A percentile compares a stretch with the other conserved stretches of the same genome.
These are phyloP conservation scores for Osmerus eperlanus DNA, from an alignment of 2,113 vertebrate genomes.

Conservation along the genomic window DNA sequence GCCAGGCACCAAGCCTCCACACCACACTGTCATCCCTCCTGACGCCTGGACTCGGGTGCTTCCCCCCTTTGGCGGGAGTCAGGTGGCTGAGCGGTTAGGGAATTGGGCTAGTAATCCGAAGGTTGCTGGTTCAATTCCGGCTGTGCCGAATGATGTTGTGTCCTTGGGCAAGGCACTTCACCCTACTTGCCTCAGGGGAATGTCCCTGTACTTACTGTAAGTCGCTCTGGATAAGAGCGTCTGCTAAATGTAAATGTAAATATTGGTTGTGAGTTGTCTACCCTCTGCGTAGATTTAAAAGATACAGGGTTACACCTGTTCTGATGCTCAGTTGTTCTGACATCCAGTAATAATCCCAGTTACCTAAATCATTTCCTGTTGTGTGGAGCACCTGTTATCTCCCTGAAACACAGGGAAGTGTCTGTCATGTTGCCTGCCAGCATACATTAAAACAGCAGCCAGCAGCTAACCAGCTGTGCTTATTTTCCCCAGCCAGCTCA, in stretches of 20 bases:
- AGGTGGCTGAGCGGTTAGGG: too few species aligned
- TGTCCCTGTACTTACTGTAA: too few species aligned
- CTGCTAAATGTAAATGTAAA: too few species aligned
- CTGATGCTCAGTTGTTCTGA: background rate
- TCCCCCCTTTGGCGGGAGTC: background rate
- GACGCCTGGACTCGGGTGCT: background rate
- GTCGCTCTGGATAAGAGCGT: too few species aligned
- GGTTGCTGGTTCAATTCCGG: too few species aligned
- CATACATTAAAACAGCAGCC: background rate
- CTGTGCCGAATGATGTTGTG: too few species aligned
- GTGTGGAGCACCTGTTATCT: conserved; percentile 3
- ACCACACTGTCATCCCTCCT: background rate
- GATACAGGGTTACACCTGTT: background rate
- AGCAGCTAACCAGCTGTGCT: conserved; percentile 5
- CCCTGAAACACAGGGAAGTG: background rate
- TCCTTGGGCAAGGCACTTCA: too few species aligned
- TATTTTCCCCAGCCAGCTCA: background rate
- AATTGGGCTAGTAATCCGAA: too few species aligned
- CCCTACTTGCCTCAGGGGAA: too few species aligned
- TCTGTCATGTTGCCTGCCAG: background rate
- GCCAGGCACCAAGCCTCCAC: background rate
- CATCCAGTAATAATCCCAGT: background rate
- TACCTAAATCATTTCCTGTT: background rate
- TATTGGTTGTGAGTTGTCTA: too few species aligned
- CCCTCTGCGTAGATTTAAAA: too few species aligned